Evolutionary conservation across 2,113 vertebrate genomes (phyloP).

Genomic region (Bombycilla garrulus): DNA sequence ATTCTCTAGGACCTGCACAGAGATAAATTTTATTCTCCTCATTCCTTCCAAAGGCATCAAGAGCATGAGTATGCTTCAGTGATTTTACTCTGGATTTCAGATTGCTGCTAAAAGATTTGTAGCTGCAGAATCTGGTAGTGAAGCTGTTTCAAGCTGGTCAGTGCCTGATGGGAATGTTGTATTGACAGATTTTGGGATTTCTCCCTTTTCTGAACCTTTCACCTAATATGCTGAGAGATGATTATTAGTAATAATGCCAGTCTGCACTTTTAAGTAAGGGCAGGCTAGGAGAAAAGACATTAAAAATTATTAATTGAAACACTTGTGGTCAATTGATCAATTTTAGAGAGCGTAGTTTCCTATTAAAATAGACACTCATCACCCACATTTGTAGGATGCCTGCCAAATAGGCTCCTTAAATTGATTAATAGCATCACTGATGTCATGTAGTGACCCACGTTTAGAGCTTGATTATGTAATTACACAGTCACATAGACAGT

Average conservation of each 20-base stretch:
- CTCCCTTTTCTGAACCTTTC: not conserved
- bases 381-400: not conserved
- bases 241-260: not conserved
- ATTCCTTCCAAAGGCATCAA: not conserved
- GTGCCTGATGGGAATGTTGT: not conserved
- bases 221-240: not conserved
- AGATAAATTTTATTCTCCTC: not conserved
- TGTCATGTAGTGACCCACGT: not conserved
- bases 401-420: slow-evolving; percentile 6
- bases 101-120: not conserved
- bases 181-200: not conserved
- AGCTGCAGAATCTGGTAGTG: not conserved
- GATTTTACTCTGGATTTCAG: not conserved
- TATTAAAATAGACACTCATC: not conserved
- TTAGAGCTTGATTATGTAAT: not conserved
- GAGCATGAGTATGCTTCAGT: not conserved
- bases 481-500: not conserved
- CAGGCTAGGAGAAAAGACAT: not conserved
- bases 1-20: not conserved
- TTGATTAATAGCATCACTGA: not conserved
- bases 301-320: slow-evolving; percentile 18
- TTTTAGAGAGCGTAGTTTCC: slow-evolving; percentile 9
- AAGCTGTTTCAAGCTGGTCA: not conserved
- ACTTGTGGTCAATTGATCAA: not conserved
- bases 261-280: not conserved